Conservation (phyloP, 1,140 invertebrate species). For the Drosophila bifasciata region DNA sequence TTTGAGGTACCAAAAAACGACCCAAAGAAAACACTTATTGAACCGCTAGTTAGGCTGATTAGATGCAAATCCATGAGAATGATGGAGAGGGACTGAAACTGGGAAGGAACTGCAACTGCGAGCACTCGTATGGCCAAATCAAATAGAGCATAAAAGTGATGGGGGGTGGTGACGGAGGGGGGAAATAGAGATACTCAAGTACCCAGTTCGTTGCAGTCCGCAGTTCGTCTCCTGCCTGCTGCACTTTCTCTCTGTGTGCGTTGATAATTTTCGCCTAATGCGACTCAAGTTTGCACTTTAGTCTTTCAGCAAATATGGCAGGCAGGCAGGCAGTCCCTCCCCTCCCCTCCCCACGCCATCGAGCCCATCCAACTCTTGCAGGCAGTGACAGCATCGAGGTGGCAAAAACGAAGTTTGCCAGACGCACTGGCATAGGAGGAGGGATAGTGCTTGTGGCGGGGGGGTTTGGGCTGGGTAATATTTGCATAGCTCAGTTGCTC, state of each 20-base stretch:
- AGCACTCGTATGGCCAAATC: not conserved
- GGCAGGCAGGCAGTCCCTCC: no score
- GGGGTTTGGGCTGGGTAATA: constrained; percentile 35
- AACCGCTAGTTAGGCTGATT: no score
- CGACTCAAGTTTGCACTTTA: constrained; percentile 77
- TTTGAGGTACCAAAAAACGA: no score
- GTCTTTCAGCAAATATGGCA: constrained; percentile 75
- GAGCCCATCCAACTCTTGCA: not conserved
- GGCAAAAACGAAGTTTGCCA: constrained; percentile 27
- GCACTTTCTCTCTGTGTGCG: constrained; percentile 33
- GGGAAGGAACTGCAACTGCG: no score
- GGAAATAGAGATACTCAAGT: constrained; percentile 5
- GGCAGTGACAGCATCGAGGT: constrained; percentile 2
- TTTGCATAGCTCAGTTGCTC: constrained; percentile 78
- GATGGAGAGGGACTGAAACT: no score
- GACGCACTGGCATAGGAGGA: not conserved
- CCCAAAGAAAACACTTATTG: no score
- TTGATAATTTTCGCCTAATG: constrained; percentile 78
- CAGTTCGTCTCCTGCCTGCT: not conserved
- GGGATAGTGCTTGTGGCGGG: not conserved
- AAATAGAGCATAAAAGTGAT: constrained; percentile 28
- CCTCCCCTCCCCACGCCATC: not conserved
- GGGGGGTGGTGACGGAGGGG: constrained; percentile 4
- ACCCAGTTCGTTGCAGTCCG: no score
- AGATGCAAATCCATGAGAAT: no score